Evolutionary conservation across 2,888 invertebrate species (phyloP), one percentile per base, ranked within the genome.

Genomic region (Catocala fraxini): DNA sequence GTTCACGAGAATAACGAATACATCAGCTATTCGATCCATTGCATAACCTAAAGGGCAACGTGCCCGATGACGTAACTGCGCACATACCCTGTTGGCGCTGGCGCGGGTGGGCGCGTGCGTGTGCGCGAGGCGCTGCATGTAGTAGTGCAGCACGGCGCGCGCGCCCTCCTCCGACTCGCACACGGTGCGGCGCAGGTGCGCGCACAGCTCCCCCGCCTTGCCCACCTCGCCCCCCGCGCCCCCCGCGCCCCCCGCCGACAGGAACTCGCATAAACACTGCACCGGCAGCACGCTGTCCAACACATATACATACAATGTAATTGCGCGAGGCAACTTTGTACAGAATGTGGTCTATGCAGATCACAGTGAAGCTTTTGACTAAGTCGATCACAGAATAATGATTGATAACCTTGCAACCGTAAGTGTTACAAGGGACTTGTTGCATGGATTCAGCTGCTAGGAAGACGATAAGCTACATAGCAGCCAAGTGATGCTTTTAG

Each of bases 181-280:
- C 67, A 95, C 88, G 9, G 95, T 91, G 68, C 95, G 93, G 0
- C 95, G 89, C 68, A 96, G 86, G 81, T 95, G 96, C 15, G 91
- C 92, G 54, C 95, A 89, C 70, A 98, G 91, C 88, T 98, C 98
- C 70, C 96, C 96, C 43, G 96, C 95, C 81, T 94, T 94, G 73
- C 87, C 89, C 80, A 78, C 95, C 95, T 75, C 88, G 56, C 80
- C 80, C n/a, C 68, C 76, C 94, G 94, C 57, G 56, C 80, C 80
- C n/a, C 68, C 76, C 94, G 94, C 57, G 46, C 68, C 78, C 56
- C 67, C 88, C 35, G 96, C 96, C 1, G 99, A 95, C 53, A 99
- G 95, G 92, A 99, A 99, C 93, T 99, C 99, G 93, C 99, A 99
- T 53, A 99, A 95, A 85, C 99, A 99, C 84, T 99, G 99, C n/a